phyloP scores from a whole-genome alignment of 2,113 vertebrate genomes.

The Myotis davidii region DNA sequence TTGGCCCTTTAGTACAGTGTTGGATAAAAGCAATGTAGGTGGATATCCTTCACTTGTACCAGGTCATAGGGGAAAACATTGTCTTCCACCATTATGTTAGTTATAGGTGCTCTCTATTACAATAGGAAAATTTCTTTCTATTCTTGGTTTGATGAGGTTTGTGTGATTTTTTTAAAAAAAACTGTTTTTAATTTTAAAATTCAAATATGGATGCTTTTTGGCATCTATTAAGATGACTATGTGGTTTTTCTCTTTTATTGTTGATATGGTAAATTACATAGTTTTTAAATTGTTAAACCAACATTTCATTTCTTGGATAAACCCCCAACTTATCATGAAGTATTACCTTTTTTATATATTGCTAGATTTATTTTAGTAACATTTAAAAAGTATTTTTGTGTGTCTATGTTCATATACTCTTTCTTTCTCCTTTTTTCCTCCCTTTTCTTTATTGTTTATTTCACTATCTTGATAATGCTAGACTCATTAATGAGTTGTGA shows the following conservation, averaged over 20 bases:
- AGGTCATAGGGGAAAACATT: not conserved
- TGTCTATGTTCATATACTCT: not conserved
- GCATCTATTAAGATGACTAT: not conserved
- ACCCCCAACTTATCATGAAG: not conserved
- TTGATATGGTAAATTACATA: not conserved
- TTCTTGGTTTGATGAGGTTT: not conserved
- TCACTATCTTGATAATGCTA: not conserved
- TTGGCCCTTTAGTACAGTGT: not conserved
- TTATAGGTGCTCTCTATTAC: not conserved
- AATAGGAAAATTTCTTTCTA: not conserved
- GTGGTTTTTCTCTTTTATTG: not conserved
- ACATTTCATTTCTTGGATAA: constrained; percentile 39
- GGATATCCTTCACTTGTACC: not conserved
- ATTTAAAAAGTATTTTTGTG: not conserved
- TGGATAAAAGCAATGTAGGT: not conserved
- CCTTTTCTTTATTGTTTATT: not conserved
- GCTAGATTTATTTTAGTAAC: not conserved
- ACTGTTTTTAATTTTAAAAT: not conserved
- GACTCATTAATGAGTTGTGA: not conserved
- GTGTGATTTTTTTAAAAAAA: too few species aligned
- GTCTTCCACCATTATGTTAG: not conserved
- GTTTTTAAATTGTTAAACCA: constrained; percentile 22
- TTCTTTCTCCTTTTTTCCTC: not conserved
- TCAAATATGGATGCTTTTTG: not conserved
- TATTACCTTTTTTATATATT: constrained; percentile 26